phyloP scores from a whole-genome alignment of 2,888 invertebrate species.

The Scaptomyza parva region DNA sequence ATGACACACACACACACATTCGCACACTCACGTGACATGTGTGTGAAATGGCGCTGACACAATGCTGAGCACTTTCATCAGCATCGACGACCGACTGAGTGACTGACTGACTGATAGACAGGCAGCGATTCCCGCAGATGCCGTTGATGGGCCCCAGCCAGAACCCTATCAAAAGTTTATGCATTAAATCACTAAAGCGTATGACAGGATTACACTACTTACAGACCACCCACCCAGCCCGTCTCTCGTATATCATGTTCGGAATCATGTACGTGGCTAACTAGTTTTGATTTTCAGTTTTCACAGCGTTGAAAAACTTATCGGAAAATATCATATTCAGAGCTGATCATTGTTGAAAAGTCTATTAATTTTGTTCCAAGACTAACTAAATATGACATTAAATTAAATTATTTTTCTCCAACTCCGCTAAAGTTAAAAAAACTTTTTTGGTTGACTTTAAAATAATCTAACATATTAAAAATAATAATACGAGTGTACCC shows the following conservation, averaged over 20 bases:
- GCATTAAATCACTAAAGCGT: conserved; percentile 75
- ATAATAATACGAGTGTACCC: neutral
- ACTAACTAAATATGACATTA: neutral
- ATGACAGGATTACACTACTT: conserved; percentile 73
- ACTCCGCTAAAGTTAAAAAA: conserved; percentile 22
- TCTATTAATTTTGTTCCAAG: neutral
- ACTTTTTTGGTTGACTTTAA: conserved; percentile 26
- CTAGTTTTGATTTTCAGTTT: neutral
- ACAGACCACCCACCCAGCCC: too few species aligned
- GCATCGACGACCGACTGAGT: conserved; percentile 28
- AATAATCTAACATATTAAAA: conserved; percentile 3
- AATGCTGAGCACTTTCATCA: conserved; percentile 36
- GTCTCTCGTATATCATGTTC: conserved; percentile 67
- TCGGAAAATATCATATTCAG: too few species aligned
- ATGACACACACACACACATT: conserved; percentile 44
- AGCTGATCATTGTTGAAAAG: neutral
- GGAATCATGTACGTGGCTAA: conserved; percentile 50
- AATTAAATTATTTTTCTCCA: conserved; percentile 4
- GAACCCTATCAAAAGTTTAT: conserved; percentile 44
- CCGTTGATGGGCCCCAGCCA: conserved; percentile 23
- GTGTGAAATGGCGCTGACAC: conserved; percentile 62
- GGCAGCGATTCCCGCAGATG: conserved; percentile 39
- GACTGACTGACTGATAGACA: too few species aligned
- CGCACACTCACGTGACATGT: conserved; percentile 60
- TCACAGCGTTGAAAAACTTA: neutral